Evolutionary conservation across 1,140 invertebrate species (phyloP), one percentile per base, ranked within the genome.

Genomic region (Akabosia matsudoensis): DNA sequence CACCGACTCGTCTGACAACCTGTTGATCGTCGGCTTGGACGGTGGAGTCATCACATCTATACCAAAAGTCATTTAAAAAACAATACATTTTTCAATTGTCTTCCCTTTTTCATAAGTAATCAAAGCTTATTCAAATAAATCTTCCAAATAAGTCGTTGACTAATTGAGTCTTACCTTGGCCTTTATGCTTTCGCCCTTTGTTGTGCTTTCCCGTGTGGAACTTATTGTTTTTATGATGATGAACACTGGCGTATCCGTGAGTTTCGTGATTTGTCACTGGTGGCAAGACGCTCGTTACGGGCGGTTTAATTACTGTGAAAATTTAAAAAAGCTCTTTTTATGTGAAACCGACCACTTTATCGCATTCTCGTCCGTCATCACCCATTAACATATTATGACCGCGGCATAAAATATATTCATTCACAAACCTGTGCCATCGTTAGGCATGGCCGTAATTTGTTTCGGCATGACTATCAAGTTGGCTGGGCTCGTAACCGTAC

Each of bases 11-110:
- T 81, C 80, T 24, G 93, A 91, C 26, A 97, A 83, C 13, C 94
- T 88, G 0, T 92, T 93, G 2, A 97, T 90, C 82, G 92, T 92
- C 0, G 96, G 96, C 54, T 89, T 89, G 1, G 91, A 90, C 0
- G 95, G 95, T 0, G 95, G 94, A 61, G 96, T 89, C 88, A 97
- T 88, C n/a, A n/a, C n/a, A n/a, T 91, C 87, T 56, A 87, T 87
- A n/a, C n/a, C n/a, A n/a, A 89, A 83, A 71, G 85, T 85, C 78
- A 56, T 56, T 45, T 45, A 76, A 54, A 72, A 73, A 30, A 51
- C 33, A 75, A 78, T 33, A 56, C 24, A 56, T 16, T 16, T n/a
- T n/a, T n/a, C n/a, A n/a, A n/a, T n/a, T n/a, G n/a, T n/a, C n/a
- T n/a, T n/a, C n/a, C n/a, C n/a, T n/a, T n/a, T n/a, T n/a, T n/a